Conservation (phyloP, 1,140 invertebrate species). For the Caenorhabditis remanei region DNA sequence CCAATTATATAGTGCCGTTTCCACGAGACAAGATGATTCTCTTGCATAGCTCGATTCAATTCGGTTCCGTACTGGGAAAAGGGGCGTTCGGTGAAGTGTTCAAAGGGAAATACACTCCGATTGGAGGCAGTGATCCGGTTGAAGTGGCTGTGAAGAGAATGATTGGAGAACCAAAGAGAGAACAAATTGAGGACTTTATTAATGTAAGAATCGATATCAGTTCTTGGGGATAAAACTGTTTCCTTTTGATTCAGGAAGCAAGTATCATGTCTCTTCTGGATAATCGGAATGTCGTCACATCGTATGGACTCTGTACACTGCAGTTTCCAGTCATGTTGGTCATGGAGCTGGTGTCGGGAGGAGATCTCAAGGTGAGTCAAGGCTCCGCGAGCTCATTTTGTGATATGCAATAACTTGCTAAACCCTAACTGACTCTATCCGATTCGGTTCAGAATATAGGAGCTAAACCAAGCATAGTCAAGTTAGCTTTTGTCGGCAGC, state of each 20-base stretch:
- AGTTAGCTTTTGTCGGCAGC: no score
- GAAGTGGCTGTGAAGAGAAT: slow-evolving; percentile 26
- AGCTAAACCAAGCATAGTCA: no score
- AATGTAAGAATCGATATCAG: not conserved
- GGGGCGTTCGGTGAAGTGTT: slow-evolving; percentile 18
- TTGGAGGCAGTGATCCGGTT: not conserved
- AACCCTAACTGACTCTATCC: no score
- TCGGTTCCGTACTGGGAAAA: not conserved
- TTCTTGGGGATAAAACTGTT: not conserved
- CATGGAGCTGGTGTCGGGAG: slow-evolving; percentile 56
- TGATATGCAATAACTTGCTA: no score
- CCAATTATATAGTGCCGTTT: not conserved
- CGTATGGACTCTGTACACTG: not conserved
- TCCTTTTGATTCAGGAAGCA: not conserved
- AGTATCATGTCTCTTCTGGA: slow-evolving; percentile 8
- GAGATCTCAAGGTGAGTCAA: slow-evolving; percentile 58
- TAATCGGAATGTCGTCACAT: not conserved
- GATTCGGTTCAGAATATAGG: no score
- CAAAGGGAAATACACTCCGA: not conserved
- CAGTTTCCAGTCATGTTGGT: slow-evolving; percentile 81
- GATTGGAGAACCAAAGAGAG: not conserved
- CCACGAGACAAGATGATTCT: not conserved
- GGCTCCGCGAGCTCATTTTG: no score
- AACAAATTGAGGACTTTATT: not conserved
- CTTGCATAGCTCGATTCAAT: not conserved